Percentiles rank a stretch among this genome's conserved stretches.
phyloP scores from a whole-genome alignment of 2,113 vertebrate genomes.

The Pantherophis guttatus region DNA sequence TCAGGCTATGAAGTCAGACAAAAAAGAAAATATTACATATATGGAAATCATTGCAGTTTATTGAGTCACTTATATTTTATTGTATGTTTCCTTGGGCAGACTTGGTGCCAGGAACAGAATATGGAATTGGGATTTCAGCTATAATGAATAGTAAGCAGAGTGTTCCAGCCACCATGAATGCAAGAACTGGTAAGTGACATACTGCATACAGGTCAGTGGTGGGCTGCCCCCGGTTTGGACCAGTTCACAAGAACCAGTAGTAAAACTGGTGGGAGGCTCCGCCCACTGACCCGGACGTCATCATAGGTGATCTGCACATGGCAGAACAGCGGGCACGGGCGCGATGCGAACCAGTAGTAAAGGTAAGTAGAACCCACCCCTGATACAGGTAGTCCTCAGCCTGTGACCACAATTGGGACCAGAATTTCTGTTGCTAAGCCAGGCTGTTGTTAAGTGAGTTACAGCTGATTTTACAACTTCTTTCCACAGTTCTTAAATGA shows the following conservation, averaged over 20 bases:
- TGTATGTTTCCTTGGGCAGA: slow-evolving; percentile 63
- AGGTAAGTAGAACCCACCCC: too few relatives aligned
- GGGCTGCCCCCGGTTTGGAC: too few relatives aligned
- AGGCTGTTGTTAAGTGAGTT: background rate
- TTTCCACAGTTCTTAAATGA: background rate
- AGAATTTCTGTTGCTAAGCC: background rate
- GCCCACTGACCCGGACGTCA: too few relatives aligned
- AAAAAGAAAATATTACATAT: background rate
- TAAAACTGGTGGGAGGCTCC: too few relatives aligned
- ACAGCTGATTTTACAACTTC: background rate
- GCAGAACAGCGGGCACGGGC: too few relatives aligned
- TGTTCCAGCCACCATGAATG: slow-evolving; percentile 93
- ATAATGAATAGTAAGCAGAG: slow-evolving; percentile 87
- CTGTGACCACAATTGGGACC: background rate
- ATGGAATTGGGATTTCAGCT: slow-evolving; percentile 92
- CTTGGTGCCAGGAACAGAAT: slow-evolving; percentile 92
- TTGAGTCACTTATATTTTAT: background rate
- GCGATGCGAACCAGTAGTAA: too few relatives aligned
- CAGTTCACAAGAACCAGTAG: too few relatives aligned
- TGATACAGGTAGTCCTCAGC: background rate
- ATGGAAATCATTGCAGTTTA: background rate
- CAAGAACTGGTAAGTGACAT: slow-evolving; percentile 85
- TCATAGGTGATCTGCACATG: too few relatives aligned
- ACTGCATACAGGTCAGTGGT: background rate
- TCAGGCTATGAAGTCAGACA: background rate